Base-by-base conservation (phyloP, 2,888 invertebrate genomes). In the Troides oblongomaculatus region DNA sequence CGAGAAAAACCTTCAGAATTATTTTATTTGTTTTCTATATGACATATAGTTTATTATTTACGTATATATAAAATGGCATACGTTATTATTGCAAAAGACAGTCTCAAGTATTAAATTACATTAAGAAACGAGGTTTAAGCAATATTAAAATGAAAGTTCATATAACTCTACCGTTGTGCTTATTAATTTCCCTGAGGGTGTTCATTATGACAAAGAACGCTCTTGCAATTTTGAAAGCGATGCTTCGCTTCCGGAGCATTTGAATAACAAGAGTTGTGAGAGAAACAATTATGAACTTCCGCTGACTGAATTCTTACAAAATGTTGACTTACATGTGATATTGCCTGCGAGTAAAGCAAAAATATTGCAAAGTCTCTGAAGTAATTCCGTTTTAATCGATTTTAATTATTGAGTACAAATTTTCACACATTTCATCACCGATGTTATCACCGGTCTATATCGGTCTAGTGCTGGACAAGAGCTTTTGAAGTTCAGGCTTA, bases 131-230 rank as follows among this genome's bases (percentile, higher is more conserved):
- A 57, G 53, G 57, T 53, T 66, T 62, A 56, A 66, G 39, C 39
- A 62, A 68, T 62, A 62, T 68, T 62, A 62, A 62, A 62, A 62
- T 62, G 43, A 43, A 61, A 66, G 62, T 70, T 70, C 57, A 59
- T 70, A 43, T 43, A 66, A 66, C 62, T 50, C 58, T n/a, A 50
- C 57, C 62, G 66, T 59, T 46, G 62, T 62, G 62, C 65, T 70
- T 70, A 70, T 70, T 70, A 70, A 70, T 70, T 70, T 66, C 62
- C 66, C 65, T 70, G 69, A 65, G 69, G 69, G 69, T 60, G 69
- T 70, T 70, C 65, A 70, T 70, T 64, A 70, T 70, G 60, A 70
- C 65, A 70, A 70, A 70, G 69, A 66, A 62, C 57, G 62, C 62
- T 70, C 66, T 70, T 66, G 63, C 66, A 66, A 62, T 66, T 70